Base-by-base conservation (phyloP, 2,888 invertebrate species). In the Tortrix viridana region DNA sequence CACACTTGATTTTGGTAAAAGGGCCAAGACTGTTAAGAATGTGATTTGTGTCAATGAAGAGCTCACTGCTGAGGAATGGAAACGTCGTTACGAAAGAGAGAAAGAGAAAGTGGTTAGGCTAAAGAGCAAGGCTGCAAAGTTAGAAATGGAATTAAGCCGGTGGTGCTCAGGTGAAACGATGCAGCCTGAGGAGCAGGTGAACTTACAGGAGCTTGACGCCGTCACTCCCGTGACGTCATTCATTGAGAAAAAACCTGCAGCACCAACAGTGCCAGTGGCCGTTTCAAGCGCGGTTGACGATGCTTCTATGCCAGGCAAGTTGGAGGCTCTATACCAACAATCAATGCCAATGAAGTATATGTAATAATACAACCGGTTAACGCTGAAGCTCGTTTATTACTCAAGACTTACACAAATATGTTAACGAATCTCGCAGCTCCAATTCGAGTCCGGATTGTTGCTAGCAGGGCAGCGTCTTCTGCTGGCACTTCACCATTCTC, bases 1-100 rank as follows among this genome's bases (percentile, higher is more conserved):
- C n/a, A n/a, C n/a, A n/a, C n/a, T n/a, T n/a, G n/a, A n/a, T n/a
- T n/a, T n/a, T n/a, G n/a, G n/a, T n/a, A n/a, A n/a, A n/a, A 93
- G 95, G 89, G 99, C 99, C 48, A 99, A 99, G 95, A 99, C 99
- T 58, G 99, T 99, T 82, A 99, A 99, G 96, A 99, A 99, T 87
- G 98, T 98, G 70, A 99, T 99, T 14, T 97, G 97, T 80, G 99
- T 99, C 74, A 99, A 99, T 85, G 99, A 99, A 85, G 99, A 99
- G 87, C 94, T 99, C 72, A 99, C 99, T 0, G 99, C 99, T 5
- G 99, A 99, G 85, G 99, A 99, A 93, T 99, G 99, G 99, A 99
- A 99, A 86, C 95, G 99, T 68, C 95, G 99, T 59, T 99, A 98
- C 82, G 99, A 99, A 88, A 97, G 97, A 85, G 99, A 99, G 92